phyloP scores from a whole-genome alignment of 2,113 vertebrate species.

The Aix galericulata region DNA sequence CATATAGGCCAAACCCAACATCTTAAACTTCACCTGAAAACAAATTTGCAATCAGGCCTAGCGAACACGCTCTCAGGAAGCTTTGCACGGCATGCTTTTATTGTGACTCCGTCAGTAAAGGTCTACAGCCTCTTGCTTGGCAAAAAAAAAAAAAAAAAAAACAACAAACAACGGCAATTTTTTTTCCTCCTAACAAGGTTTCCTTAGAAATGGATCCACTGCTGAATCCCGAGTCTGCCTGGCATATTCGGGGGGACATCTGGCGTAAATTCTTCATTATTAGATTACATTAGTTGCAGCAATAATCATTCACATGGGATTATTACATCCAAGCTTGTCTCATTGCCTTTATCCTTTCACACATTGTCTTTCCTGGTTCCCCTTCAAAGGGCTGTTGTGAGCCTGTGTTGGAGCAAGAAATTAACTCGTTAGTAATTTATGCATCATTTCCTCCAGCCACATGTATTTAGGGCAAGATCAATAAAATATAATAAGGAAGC shows the following conservation, averaged over 20 bases:
- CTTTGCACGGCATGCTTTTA: neutral
- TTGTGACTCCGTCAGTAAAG: neutral
- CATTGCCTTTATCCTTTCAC: conserved; percentile 66
- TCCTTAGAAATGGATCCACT: conserved; percentile 57
- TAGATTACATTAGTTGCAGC: conserved; percentile 70
- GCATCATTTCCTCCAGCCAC: conserved; percentile 64
- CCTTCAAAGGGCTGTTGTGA: conserved; percentile 55
- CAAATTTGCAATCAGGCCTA: neutral
- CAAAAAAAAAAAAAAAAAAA: neutral
- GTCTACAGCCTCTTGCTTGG: conserved; percentile 7
- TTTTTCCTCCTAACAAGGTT: conserved; percentile 36
- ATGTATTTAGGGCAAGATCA: conserved; percentile 62
- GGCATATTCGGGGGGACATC: conserved; percentile 58
- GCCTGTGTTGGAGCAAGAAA: conserved; percentile 52
- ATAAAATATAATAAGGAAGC: conserved; percentile 58
- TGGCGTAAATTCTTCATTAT: conserved; percentile 67
- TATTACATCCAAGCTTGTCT: conserved; percentile 68
- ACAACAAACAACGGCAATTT: neutral
- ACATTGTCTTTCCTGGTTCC: conserved; percentile 59
- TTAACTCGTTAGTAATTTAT: conserved; percentile 68
- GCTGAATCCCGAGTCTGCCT: conserved; percentile 30
- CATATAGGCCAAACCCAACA: neutral
- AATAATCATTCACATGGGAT: conserved; percentile 68
- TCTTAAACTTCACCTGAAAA: neutral
- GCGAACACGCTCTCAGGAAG: neutral